Evolutionary conservation across 1,140 invertebrate genomes (phyloP).

Genomic region (Caligus rogercresseyi): DNA sequence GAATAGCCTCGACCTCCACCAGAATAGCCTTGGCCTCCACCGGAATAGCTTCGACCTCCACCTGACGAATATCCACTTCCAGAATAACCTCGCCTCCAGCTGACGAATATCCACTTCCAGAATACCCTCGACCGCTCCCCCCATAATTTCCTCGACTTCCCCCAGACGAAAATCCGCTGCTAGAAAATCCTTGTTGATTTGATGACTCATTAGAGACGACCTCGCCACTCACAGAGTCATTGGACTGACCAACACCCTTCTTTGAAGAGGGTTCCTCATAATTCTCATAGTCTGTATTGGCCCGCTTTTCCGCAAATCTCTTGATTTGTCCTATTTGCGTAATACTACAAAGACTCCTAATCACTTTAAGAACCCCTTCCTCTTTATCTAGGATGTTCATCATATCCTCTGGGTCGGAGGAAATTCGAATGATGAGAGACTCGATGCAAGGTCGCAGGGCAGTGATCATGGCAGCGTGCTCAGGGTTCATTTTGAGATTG

Average conservation of each 20-base stretch:
- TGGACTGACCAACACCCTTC: too few species aligned
- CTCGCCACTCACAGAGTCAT: too few species aligned
- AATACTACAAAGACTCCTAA: background rate
- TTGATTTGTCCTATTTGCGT: background rate
- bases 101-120: background rate
- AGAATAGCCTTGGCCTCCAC: background rate
- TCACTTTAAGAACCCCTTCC: constrained; percentile 36
- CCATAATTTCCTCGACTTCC: background rate
- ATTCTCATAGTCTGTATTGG: background rate
- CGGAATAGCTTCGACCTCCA: background rate
- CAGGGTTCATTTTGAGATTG: constrained; percentile 63
- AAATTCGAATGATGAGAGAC: constrained; percentile 53
- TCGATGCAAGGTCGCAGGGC: constrained; percentile 73
- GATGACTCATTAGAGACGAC: background rate
- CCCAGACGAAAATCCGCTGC: background rate
- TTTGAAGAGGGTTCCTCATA: background rate
- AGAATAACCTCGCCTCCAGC: background rate
- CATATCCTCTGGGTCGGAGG: constrained; percentile 49
- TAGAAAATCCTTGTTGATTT: background rate
- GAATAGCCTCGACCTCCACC: background rate
- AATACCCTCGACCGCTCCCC: background rate
- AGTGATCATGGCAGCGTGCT: constrained; percentile 56
- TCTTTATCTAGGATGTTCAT: constrained; percentile 24
- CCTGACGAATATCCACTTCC: background rate
- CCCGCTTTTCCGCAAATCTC: background rate